Conservation (phyloP, 30 jellyfish, hydroid and myxozoan species). For the Morbakka virulenta region DNA sequence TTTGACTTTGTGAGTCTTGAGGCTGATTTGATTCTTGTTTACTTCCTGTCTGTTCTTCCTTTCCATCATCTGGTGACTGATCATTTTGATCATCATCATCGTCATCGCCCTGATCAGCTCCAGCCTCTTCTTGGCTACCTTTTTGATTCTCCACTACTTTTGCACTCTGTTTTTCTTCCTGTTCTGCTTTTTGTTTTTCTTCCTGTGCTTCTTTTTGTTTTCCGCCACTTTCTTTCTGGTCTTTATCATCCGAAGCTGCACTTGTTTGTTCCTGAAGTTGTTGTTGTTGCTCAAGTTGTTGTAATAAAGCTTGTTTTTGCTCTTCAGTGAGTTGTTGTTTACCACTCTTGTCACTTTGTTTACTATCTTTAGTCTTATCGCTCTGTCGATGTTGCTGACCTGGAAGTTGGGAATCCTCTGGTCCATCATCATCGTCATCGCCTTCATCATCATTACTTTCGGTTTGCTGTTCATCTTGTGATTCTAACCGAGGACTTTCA, state of each 20-base stretch:
- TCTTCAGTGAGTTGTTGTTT: neutral
- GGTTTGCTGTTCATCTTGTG: neutral
- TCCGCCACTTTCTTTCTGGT: conserved; percentile 48
- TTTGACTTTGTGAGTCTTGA: neutral
- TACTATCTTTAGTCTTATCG: neutral
- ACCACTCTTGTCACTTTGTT: neutral
- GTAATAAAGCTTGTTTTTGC: neutral
- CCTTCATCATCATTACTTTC: neutral
- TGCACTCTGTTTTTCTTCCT: neutral
- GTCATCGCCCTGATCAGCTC: conserved; percentile 22
- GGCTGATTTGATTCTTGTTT: neutral
- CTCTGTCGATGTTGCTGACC: neutral
- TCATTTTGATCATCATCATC: conserved; percentile 38
- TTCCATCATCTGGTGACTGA: neutral
- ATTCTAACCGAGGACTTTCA: neutral
- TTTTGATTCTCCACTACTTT: conserved; percentile 1
- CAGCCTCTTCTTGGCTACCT: conserved; percentile 18
- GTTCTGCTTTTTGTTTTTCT: conserved; percentile 28
- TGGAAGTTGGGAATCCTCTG: neutral
- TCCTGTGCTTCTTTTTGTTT: conserved; percentile 63
- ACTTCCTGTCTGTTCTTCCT: neutral
- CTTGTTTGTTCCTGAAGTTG: neutral
- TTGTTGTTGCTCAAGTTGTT: neutral
- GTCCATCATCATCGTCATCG: neutral
- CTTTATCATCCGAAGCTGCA: conserved; percentile 22